Percentiles rank a stretch among this genome's conserved stretches.
phyloP scores from a whole-genome alignment of 2,113 vertebrate species.

The Phrynosoma blainvillii region DNA sequence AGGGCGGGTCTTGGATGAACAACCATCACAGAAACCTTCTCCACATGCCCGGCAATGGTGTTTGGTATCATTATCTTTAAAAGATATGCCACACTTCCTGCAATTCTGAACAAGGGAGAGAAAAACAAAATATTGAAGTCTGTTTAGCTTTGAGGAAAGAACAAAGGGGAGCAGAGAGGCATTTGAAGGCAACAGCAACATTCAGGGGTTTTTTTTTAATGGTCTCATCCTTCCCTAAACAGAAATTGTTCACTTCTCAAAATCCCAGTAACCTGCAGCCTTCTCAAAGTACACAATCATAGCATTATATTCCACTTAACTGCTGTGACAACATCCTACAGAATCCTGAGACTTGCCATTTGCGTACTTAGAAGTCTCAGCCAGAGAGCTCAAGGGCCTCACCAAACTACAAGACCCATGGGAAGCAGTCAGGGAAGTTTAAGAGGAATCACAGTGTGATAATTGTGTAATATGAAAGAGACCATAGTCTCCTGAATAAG shows the following conservation, averaged over 20 bases:
- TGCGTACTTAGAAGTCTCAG: no score
- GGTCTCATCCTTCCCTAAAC: background rate
- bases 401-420: no score
- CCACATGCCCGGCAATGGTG: constrained; percentile 98
- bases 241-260: background rate
- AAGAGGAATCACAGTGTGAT: no score
- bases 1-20: constrained; percentile 91
- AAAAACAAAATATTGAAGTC: constrained; percentile 27
- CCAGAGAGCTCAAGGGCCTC: no score
- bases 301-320: no score
- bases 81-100: constrained; percentile 86
- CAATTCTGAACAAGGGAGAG: constrained; percentile 83
- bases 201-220: background rate
- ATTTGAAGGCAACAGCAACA: background rate
- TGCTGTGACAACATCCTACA: no score
- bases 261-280: background rate
- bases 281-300: no score
- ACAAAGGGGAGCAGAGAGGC: background rate
- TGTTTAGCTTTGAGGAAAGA: background rate
- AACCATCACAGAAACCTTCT: constrained; percentile 95
- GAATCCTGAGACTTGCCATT: no score
- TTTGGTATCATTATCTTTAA: constrained; percentile 94
- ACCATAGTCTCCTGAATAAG: no score
- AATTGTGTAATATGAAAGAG: no score
- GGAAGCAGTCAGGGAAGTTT: no score